A percentile compares a stretch with the other conserved stretches of the same genome.
Evolutionary conservation across 2,797 vertebrate species (phyloP).

Genomic region (Bradypodion ventrale): DNA sequence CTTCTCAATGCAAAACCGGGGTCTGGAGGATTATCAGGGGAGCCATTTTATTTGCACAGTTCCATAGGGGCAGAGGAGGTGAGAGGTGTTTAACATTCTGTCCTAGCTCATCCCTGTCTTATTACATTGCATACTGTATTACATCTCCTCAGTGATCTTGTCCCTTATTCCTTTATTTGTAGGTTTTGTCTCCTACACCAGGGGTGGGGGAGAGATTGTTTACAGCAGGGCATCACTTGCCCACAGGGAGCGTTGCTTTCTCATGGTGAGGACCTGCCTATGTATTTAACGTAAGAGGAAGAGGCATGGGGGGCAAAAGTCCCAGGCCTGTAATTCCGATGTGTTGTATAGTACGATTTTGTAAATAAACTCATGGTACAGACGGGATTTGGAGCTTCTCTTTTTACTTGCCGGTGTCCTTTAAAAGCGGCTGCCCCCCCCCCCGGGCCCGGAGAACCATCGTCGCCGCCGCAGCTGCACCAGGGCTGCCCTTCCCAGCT

Average conservation of each 20-base stretch:
- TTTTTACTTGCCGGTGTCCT: background rate
- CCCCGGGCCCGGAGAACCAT: no score
- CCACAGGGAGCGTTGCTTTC: conserved; percentile 33
- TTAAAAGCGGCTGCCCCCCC: no score
- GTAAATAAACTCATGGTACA: conserved; percentile 69
- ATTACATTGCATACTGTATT: background rate
- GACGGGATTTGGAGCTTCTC: conserved; percentile 17
- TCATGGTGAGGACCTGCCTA: conserved; percentile 59
- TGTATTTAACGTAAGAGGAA: conserved; percentile 59
- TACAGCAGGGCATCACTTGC: conserved; percentile 49
- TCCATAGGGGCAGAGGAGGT: no score
- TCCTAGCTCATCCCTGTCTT: background rate
- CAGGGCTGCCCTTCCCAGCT: no score
- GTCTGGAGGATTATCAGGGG: background rate
- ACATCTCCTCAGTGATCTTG: background rate
- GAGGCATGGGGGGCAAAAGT: background rate
- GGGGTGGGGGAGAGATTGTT: conserved; percentile 1
- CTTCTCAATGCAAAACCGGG: background rate
- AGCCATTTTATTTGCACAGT: background rate
- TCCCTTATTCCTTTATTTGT: background rate
- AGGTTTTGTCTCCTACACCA: background rate
- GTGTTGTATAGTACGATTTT: conserved; percentile 69
- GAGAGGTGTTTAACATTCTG: background rate
- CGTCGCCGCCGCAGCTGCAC: no score
- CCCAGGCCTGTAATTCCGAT: conserved; percentile 3